Evolutionary conservation across 2,797 vertebrate species (phyloP), one percentile per base, ranked within the genome.

Genomic region (Gouania willdenowi): DNA sequence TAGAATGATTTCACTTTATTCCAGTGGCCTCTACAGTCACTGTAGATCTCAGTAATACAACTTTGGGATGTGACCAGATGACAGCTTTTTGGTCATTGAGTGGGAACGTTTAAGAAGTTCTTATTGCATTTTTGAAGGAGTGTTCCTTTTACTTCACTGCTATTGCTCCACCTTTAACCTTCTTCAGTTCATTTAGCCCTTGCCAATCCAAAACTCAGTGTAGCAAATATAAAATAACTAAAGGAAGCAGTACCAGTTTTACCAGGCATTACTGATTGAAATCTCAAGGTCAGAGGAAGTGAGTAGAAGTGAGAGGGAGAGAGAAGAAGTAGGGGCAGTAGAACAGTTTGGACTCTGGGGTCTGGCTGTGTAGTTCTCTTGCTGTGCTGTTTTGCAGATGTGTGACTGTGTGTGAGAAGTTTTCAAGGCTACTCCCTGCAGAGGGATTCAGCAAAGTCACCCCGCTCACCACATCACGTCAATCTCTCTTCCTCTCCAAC

Each of bases 191-290:
- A 57, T 52, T 41, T 27, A 61, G 58, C 41, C 38, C 63, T 53
- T 44, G 42, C 71, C 71, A 79, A 63, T 3, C 40, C 65, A 60
- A 66, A 38, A 56, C 47, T 50, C n/a, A 46, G 60, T 59, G 60
- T 52, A 21, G 23, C 6, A 6, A 8, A 8, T 3, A 3, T 6
- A 14, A 8, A 14, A 8, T 8, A 3, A 21, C 2, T 35, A 39
- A 4, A 51, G 38, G 52, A 37, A 37, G 43, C 33, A 55, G 57
- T 27, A 46, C 71, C 72, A 75, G 50, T 15, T 39, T 80, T 67
- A 75, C 78, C 75, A 82, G 74, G 68, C 68, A 64, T 34, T 27
- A 56, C 72, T 82, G 85, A 89, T 83, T 86, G 81, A 87, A 86
- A 86, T 79, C 72, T 75, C 81, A 90, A 89, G 87, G 87, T 89